Evolutionary conservation across 2,113 vertebrate species (phyloP).

Genomic region (Semicossyphus pulcher): DNA sequence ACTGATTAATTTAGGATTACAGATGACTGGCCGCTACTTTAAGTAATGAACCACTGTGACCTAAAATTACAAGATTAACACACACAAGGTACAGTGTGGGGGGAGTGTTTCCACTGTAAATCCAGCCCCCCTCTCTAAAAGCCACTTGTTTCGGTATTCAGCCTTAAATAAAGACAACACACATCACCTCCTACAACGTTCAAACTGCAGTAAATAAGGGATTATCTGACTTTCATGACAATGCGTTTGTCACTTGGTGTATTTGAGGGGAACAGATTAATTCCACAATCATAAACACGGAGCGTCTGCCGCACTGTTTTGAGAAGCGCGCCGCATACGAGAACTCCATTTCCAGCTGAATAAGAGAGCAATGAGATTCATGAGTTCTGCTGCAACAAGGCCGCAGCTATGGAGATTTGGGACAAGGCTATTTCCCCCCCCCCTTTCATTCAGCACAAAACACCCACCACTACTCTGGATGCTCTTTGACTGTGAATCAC

Average conservation of each 20-base stretch:
- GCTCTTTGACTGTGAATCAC: constrained; percentile 50
- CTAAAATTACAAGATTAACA: constrained; percentile 72
- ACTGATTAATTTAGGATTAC: constrained; percentile 82
- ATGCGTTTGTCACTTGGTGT: constrained; percentile 50
- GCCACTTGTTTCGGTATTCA: neutral
- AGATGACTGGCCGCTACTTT: constrained; percentile 69
- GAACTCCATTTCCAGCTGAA: constrained; percentile 72
- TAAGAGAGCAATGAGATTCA: constrained; percentile 77
- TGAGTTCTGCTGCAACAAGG: constrained; percentile 72
- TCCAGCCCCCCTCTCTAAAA: constrained; percentile 13
- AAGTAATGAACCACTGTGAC: constrained; percentile 74
- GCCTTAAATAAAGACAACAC: constrained; percentile 10
- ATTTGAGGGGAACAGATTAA: constrained; percentile 62
- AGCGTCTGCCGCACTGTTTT: constrained; percentile 53
- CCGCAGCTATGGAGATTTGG: constrained; percentile 69
- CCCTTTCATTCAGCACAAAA: constrained; percentile 52
- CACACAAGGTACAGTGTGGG: constrained; percentile 14
- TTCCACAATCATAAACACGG: constrained; percentile 55
- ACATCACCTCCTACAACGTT: constrained; percentile 23
- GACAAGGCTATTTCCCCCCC: constrained; percentile 58
- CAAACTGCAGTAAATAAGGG: constrained; percentile 25
- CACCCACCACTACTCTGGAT: constrained; percentile 24
- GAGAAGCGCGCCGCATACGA: constrained; percentile 21
- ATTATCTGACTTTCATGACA: constrained; percentile 60
- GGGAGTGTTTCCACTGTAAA: constrained; percentile 5